phyloP scores from a whole-genome alignment of 1,140 invertebrate species.

The Wasmannia auropunctata region DNA sequence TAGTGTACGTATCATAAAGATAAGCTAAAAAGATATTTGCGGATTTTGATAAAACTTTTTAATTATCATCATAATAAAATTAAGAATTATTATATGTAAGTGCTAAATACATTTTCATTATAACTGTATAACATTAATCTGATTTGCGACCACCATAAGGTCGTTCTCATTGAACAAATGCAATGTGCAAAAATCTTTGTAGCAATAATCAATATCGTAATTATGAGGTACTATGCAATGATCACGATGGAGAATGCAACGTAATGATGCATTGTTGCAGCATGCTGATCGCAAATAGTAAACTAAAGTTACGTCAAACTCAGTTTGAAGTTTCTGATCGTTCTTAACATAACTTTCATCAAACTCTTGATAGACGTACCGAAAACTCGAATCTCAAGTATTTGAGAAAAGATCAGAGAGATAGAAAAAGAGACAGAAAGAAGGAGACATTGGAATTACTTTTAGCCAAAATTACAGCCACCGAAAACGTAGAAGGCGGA shows the following conservation, averaged over 20 bases:
- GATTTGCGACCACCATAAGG: not conserved
- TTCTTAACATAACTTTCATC: slow-evolving; percentile 17
- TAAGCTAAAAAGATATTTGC: not conserved
- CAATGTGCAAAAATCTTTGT: not conserved
- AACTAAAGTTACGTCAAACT: slow-evolving; percentile 14
- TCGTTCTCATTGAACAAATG: not conserved
- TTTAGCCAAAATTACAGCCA: not conserved
- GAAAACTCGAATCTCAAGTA: slow-evolving; percentile 8
- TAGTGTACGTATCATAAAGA: not conserved
- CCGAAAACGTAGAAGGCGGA: not conserved
- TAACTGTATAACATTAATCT: not conserved
- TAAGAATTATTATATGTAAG: not conserved
- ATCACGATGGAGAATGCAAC: slow-evolving; percentile 16
- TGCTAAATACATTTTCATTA: not conserved
- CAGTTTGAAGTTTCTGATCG: slow-evolving; percentile 9
- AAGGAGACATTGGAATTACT: slow-evolving; percentile 25
- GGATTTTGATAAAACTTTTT: not conserved
- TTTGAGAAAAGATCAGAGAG: not conserved
- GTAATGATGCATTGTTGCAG: slow-evolving; percentile 42
- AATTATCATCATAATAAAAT: not conserved
- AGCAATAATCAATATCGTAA: slow-evolving; percentile 23
- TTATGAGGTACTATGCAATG: not conserved
- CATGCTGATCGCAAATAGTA: slow-evolving; percentile 30
- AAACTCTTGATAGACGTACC: slow-evolving; percentile 16
- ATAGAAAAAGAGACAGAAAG: not conserved